Percentiles rank a stretch among this genome's conserved stretches.
Evolutionary conservation across 2,888 invertebrate genomes (phyloP).

Genomic region (Digitonthophagus gazella): DNA sequence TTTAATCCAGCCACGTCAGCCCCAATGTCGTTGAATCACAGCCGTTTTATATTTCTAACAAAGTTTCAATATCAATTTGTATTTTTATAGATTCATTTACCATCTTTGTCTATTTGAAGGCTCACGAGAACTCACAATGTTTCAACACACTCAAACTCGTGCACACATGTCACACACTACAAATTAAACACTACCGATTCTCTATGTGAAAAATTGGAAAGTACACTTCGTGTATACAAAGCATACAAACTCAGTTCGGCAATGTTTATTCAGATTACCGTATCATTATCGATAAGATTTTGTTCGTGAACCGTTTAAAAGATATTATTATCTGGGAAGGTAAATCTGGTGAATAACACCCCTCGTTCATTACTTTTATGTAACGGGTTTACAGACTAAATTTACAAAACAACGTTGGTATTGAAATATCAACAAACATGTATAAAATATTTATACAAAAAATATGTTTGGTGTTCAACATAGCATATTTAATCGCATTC

Average conservation of each 20-base stretch:
- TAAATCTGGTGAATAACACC: neutral
- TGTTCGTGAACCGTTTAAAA: neutral
- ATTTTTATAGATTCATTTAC: neutral
- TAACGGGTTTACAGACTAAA: too few species aligned
- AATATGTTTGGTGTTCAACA: too few species aligned
- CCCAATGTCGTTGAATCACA: neutral
- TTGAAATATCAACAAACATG: too few species aligned
- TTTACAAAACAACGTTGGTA: too few species aligned
- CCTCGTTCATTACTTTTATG: neutral
- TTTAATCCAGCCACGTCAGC: neutral
- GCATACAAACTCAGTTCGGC: neutral
- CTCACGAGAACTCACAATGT: neutral
- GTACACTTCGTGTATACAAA: neutral
- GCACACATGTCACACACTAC: neutral
- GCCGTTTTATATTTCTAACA: neutral
- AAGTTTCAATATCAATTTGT: neutral
- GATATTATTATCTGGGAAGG: neutral
- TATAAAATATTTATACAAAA: too few species aligned
- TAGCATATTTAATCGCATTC: too few species aligned
- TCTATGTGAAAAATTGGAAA: neutral
- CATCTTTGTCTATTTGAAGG: neutral
- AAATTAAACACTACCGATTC: neutral
- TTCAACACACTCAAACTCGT: neutral
- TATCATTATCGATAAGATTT: neutral
- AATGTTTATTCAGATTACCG: neutral